These are phyloP conservation scores for Hirundichthys speculiger DNA, from an alignment of 2,113 vertebrate species.

Conservation along the genomic window DNA sequence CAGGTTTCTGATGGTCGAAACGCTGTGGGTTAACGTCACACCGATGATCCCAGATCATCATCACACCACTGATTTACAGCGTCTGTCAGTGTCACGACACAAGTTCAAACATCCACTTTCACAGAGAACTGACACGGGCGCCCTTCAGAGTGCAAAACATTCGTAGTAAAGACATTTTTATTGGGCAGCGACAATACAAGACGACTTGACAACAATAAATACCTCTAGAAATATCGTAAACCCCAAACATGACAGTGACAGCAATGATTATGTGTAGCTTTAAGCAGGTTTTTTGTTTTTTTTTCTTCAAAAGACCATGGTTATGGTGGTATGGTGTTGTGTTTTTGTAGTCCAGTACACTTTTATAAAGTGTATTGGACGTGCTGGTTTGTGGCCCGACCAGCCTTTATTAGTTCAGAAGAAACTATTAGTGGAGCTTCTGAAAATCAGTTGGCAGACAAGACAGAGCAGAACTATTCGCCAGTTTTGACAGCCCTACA, in stretches of 20 bases:
- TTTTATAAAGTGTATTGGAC: too few species aligned
- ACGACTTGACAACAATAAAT: conserved; percentile 41
- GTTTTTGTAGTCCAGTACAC: background rate
- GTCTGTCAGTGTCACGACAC: too few species aligned
- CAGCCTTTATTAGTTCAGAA: background rate
- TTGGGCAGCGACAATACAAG: conserved; percentile 50
- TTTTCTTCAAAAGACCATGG: background rate
- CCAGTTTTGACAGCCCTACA: background rate
- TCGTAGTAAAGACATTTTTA: conserved; percentile 53
- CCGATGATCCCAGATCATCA: too few species aligned
- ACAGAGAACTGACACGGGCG: too few species aligned
- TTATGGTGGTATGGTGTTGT: too few species aligned
- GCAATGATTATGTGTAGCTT: conserved; percentile 2
- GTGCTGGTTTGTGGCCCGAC: background rate
- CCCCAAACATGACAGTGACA: conserved; percentile 17
- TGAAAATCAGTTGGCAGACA: too few species aligned
- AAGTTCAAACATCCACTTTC: too few species aligned
- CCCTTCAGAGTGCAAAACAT: background rate
- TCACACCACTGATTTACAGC: too few species aligned
- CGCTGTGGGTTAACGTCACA: too few species aligned
- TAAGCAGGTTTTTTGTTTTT: background rate
- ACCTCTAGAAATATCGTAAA: conserved; percentile 29
- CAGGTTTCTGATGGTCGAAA: too few species aligned
- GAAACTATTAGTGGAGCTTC: too few species aligned
- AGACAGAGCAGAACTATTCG: background rate